phyloP scores from a whole-genome alignment of 2,888 invertebrate genomes.

The Plemyria rubiginata region DNA sequence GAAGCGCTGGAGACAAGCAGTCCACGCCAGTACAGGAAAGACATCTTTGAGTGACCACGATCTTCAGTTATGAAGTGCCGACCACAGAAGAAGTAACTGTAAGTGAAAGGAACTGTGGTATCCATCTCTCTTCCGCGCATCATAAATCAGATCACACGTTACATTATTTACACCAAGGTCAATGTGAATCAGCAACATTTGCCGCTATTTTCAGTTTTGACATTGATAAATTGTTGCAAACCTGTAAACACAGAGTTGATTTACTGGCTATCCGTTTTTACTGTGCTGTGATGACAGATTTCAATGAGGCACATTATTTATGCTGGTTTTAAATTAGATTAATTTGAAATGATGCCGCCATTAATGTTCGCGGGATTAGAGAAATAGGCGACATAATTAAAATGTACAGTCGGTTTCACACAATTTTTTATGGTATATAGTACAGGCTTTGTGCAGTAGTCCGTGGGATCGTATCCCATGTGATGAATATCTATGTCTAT shows the following conservation, averaged over 20 bases:
- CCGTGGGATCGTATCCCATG: too few relatives aligned
- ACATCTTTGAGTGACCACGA: too few relatives aligned
- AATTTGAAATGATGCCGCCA: conserved; percentile 9
- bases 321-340: conserved; percentile 12
- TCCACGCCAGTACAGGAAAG: too few relatives aligned
- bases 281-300: conserved; percentile 21
- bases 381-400: conserved; percentile 2
- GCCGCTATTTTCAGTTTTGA: conserved; percentile 16
- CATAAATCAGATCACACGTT: conserved; percentile 15
- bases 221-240: conserved; percentile 13
- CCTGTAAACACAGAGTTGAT: conserved; percentile 24
- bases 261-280: conserved; percentile 17
- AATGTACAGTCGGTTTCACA: too few relatives aligned
- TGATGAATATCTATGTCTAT: too few relatives aligned
- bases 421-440: too few relatives aligned
- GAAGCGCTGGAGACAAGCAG: too few relatives aligned
- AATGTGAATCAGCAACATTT: conserved; percentile 10
- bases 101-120: neutral
- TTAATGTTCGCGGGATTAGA: conserved; percentile 8
- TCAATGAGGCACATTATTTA: conserved; percentile 23
- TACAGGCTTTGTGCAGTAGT: too few relatives aligned
- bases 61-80: too few relatives aligned
- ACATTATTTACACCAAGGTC: conserved; percentile 15
- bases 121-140: neutral
- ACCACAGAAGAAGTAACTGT: neutral